These are phyloP conservation scores for Ascidia mentula DNA, from an alignment of 23 tunicate species.

Conservation along the genomic window DNA sequence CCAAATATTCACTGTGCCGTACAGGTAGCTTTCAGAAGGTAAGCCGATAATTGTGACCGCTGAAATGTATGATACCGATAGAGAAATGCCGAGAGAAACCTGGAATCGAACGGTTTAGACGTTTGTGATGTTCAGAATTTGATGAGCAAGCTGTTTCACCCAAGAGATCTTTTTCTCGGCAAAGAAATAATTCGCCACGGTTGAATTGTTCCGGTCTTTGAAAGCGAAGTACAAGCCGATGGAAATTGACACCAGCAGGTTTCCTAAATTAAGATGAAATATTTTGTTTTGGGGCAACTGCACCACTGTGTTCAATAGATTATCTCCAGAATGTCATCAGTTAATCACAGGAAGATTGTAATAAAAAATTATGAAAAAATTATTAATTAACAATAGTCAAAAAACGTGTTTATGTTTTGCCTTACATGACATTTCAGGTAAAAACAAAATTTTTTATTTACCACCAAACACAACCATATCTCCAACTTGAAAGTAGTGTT, in stretches of 20 bases:
- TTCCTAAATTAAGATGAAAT: too few relatives aligned
- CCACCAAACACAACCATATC: background rate
- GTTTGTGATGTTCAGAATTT: background rate
- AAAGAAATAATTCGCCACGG: background rate
- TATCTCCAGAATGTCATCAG: too few relatives aligned
- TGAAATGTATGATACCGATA: constrained; percentile 54
- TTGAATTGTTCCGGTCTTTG: background rate
- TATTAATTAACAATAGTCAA: background rate
- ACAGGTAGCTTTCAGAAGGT: constrained; percentile 47
- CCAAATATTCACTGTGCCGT: constrained; percentile 41
- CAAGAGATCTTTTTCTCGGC: background rate
- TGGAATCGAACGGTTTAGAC: background rate
- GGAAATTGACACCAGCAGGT: background rate
- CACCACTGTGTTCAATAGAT: too few relatives aligned
- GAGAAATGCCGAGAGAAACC: constrained; percentile 50
- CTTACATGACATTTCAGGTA: too few relatives aligned
- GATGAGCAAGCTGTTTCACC: background rate
- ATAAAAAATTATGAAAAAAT: background rate
- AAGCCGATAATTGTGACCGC: constrained; percentile 39
- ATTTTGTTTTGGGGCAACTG: too few relatives aligned
- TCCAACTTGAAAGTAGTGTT: background rate
- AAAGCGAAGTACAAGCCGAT: background rate
- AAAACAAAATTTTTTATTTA: background rate
- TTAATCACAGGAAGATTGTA: too few relatives aligned
- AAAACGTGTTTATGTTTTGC: too few relatives aligned